Evolutionary conservation across 2,113 vertebrate species (phyloP).

Genomic region (Pygoscelis antarcticus): DNA sequence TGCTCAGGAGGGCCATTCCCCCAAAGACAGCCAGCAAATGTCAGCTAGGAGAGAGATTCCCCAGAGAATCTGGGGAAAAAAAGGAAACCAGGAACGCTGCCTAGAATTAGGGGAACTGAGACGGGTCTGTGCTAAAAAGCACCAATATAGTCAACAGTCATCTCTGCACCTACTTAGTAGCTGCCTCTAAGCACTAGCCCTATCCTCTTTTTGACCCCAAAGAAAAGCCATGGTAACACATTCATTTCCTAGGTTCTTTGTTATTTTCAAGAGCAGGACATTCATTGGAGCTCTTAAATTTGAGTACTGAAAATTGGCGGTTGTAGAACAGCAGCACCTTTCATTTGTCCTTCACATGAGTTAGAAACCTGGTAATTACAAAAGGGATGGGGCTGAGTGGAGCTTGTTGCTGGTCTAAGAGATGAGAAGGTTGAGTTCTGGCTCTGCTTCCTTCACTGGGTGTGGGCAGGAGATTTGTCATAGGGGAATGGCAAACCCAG

Average conservation of each 20-base stretch:
- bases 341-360: slow-evolving; percentile 48
- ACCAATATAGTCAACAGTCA: slow-evolving; percentile 3
- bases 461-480: not conserved
- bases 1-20: not conserved
- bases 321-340: slow-evolving; percentile 63
- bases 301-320: slow-evolving; percentile 30
- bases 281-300: slow-evolving; percentile 24
- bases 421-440: slow-evolving; percentile 32
- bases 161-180: not conserved
- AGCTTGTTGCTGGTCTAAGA: slow-evolving; percentile 66
- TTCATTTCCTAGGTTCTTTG: slow-evolving; percentile 39
- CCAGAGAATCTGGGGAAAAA: not conserved
- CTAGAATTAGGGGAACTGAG: not conserved
- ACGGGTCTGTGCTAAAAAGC: not conserved
- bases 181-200: slow-evolving; percentile 3
- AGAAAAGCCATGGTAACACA: slow-evolving; percentile 27
- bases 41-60: not conserved
- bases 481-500: not conserved
- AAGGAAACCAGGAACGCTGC: not conserved
- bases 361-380: slow-evolving; percentile 63
- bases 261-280: slow-evolving; percentile 43
- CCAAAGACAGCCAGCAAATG: not conserved
- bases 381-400: slow-evolving; percentile 27
- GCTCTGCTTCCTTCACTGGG: slow-evolving; percentile 27
- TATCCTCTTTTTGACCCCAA: not conserved